Evolutionary conservation across 2,888 invertebrate genomes (phyloP).

Genomic region (Metopia argyrocephala): DNA sequence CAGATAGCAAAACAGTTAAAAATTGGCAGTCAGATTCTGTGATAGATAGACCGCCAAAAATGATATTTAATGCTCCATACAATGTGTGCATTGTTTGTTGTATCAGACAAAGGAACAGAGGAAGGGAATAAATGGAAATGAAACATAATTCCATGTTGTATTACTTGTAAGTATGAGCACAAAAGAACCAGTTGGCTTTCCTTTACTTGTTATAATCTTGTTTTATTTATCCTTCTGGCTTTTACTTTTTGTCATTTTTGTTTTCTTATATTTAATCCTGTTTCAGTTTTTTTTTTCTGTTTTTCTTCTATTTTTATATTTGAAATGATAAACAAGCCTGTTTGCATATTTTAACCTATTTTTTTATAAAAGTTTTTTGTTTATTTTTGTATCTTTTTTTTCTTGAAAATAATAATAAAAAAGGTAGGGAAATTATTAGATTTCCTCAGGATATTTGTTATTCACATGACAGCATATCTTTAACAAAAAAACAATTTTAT

Average conservation of each 20-base stretch:
- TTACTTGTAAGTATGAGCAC: not conserved
- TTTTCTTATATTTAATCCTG: not conserved
- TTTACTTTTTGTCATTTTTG: conserved; percentile 4
- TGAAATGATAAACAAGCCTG: conserved; percentile 41
- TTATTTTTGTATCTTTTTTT: not conserved
- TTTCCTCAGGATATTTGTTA: conserved; percentile 62
- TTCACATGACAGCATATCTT: conserved; percentile 56
- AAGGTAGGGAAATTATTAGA: conserved; percentile 59
- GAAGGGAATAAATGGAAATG: not conserved
- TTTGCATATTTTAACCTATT: conserved; percentile 49
- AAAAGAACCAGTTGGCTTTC: conserved; percentile 31
- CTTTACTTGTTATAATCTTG: conserved; percentile 29
- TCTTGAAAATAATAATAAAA: not conserved
- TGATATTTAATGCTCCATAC: not conserved
- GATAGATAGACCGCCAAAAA: conserved; percentile 4
- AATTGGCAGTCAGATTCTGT: not conserved
- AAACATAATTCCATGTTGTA: not conserved
- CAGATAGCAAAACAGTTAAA: too few species aligned
- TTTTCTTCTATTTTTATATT: not conserved
- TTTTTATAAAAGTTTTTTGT: conserved; percentile 31
- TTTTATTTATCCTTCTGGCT: not conserved
- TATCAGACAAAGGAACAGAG: not conserved
- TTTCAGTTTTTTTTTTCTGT: conserved; percentile 23
- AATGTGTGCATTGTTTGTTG: conserved; percentile 25
- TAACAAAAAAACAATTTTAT: conserved; percentile 32